phyloP scores from a whole-genome alignment of 2,113 vertebrate species.

The Bostrychus sinensis region DNA sequence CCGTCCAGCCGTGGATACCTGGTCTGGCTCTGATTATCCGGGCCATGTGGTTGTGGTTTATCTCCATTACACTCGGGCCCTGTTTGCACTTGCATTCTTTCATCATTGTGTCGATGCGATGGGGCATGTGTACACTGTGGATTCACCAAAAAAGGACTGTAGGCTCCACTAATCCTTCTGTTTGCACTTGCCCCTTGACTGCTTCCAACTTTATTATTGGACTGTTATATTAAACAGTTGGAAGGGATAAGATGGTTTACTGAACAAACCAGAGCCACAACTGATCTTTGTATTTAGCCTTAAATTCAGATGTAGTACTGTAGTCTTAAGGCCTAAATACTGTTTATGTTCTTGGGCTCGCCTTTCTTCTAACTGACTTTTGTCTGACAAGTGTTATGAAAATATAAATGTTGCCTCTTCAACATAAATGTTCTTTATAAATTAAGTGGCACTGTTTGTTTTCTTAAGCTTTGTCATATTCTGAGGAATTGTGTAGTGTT shows the following conservation, averaged over 20 bases:
- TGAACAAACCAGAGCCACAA: not conserved
- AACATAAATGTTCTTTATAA: too few species aligned
- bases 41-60: constrained; percentile 2
- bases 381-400: too few species aligned
- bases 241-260: not conserved
- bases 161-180: not conserved
- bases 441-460: too few species aligned
- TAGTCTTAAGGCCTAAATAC: too few species aligned
- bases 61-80: not conserved
- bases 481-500: too few species aligned
- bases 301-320: too few species aligned
- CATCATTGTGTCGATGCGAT: constrained; percentile 2
- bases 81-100: constrained; percentile 14
- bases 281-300: too few species aligned
- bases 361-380: not conserved
- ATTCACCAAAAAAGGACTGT: constrained; percentile 1
- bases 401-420: too few species aligned
- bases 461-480: too few species aligned
- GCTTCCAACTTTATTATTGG: not conserved
- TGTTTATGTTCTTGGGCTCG: too few species aligned
- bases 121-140: constrained; percentile 4
- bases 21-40: constrained; percentile 29
- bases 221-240: not conserved
- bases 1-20: constrained; percentile 3
- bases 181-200: not conserved